These are phyloP conservation scores for Parnassius orleans DNA, from an alignment of 2,888 invertebrate genomes.

Conservation along the genomic window DNA sequence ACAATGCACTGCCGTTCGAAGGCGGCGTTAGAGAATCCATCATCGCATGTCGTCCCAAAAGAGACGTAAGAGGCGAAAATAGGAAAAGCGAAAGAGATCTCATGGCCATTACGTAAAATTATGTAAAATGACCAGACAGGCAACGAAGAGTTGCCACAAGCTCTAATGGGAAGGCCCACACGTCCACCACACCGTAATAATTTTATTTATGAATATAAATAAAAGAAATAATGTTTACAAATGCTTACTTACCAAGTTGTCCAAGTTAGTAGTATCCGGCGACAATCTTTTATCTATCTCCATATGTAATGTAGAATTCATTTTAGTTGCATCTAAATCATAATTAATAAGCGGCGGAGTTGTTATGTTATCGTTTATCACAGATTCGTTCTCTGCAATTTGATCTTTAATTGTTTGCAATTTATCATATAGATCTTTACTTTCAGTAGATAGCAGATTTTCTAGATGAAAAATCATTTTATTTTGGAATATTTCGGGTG, in stretches of 20 bases:
- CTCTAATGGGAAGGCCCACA: no score
- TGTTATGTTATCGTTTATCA: neutral
- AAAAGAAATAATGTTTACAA: no score
- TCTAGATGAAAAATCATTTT: constrained; percentile 49
- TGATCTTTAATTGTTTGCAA: constrained; percentile 35
- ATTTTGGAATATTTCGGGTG: constrained; percentile 44
- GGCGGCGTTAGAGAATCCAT: no score
- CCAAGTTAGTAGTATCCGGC: constrained; percentile 60
- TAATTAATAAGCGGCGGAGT: neutral
- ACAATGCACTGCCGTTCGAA: no score
- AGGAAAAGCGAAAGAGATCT: no score
- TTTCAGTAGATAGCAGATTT: constrained; percentile 38
- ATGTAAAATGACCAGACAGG: no score
- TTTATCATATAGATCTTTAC: constrained; percentile 37
- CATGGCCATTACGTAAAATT: no score
- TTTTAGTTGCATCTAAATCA: constrained; percentile 8
- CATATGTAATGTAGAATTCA: neutral
- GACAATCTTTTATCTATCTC: constrained; percentile 38
- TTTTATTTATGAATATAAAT: no score
- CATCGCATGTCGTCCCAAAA: no score
- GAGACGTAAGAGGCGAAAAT: no score
- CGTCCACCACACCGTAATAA: no score
- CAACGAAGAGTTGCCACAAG: no score
- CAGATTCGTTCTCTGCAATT: neutral
- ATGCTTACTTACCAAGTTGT: constrained; percentile 49